phyloP scores from a whole-genome alignment of 2,888 invertebrate genomes.

The Megamerina dolium region DNA sequence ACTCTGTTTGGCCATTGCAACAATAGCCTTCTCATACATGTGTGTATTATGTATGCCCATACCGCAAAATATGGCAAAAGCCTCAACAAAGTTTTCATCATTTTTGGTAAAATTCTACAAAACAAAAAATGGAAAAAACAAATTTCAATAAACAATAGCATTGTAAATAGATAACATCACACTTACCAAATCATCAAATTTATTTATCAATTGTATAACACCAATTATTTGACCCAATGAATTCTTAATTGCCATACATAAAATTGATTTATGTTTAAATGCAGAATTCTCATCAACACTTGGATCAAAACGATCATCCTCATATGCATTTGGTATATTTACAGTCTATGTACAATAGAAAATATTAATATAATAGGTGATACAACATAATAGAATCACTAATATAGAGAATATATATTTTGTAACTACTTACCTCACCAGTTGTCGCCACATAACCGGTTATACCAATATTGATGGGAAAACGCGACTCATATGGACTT shows the following conservation, averaged over 20 bases:
- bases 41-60: conserved; percentile 96
- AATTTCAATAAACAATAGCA: not conserved
- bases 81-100: conserved; percentile 94
- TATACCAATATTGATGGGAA: conserved; percentile 92
- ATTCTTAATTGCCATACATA: conserved; percentile 95
- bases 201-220: conserved; percentile 87
- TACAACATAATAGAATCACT: not conserved
- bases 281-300: conserved; percentile 75
- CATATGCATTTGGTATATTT: conserved; percentile 84
- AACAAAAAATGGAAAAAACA: not conserved
- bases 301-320: conserved; percentile 81
- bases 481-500: conserved; percentile 84
- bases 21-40: conserved; percentile 94
- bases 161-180: not conserved
- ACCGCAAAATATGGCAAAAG: conserved; percentile 95
- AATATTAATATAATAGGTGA: not conserved
- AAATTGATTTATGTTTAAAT: conserved; percentile 82
- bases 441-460: conserved; percentile 92
- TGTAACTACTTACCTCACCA: conserved; percentile 68
- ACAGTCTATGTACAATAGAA: conserved; percentile 61
- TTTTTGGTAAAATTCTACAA: conserved; percentile 78
- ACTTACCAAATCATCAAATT: conserved; percentile 72
- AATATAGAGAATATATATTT: too few species aligned
- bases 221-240: conserved; percentile 87
- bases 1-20: conserved; percentile 93